Evolutionary conservation across 2,797 vertebrate species (phyloP).

Genomic region (Sitta carolinensis): DNA sequence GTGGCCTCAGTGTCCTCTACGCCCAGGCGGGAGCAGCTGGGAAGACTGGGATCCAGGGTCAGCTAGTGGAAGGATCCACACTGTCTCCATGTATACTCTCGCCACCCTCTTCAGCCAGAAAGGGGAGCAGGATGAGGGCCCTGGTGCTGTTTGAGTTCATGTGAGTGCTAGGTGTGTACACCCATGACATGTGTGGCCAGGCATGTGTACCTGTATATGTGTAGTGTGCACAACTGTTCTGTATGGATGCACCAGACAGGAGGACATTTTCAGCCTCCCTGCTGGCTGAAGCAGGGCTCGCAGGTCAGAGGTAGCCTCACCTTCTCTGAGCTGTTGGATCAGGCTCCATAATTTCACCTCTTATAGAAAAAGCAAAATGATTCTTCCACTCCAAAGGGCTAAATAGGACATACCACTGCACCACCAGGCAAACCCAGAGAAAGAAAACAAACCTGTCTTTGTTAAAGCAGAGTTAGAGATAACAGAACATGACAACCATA

Average conservation of each 20-base stretch:
- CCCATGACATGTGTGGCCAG: neutral
- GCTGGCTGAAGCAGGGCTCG: neutral
- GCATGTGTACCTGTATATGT: accelerated
- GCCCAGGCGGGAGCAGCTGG: neutral
- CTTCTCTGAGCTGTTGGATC: neutral
- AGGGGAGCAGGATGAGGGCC: neutral
- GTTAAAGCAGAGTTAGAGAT: neutral
- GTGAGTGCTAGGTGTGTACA: no score
- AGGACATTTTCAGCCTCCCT: neutral
- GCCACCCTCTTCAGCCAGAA: neutral
- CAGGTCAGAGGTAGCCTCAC: neutral
- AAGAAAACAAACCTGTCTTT: neutral
- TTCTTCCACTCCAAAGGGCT: neutral
- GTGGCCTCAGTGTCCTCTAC: neutral
- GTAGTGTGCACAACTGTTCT: neutral
- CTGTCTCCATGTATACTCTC: neutral
- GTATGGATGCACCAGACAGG: accelerated
- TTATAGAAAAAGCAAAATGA: neutral
- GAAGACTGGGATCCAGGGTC: neutral
- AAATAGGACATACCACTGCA: neutral
- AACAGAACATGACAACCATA: neutral
- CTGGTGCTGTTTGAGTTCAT: neutral
- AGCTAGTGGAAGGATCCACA: neutral
- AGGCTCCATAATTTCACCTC: neutral
- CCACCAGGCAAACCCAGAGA: neutral